A percentile compares a stretch with the other conserved stretches of the same genome.
phyloP scores from a whole-genome alignment of 2,797 vertebrate species.

The Columba guinea region DNA sequence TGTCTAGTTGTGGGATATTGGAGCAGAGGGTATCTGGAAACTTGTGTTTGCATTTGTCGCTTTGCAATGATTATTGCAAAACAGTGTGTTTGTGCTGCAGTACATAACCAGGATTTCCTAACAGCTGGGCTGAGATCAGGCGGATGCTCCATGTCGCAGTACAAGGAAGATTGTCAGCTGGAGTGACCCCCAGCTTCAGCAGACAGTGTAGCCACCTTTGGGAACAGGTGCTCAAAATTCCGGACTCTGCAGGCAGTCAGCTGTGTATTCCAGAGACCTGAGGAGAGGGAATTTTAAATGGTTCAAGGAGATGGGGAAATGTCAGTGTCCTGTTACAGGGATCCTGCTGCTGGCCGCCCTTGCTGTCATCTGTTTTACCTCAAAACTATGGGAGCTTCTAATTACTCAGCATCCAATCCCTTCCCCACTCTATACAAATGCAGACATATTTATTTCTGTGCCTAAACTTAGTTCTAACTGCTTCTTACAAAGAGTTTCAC shows the following conservation, averaged over 20 bases:
- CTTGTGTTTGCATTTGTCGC: conserved; percentile 4
- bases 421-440: neutral
- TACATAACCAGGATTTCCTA: neutral
- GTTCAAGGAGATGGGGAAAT: neutral
- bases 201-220: neutral
- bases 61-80: conserved; percentile 17
- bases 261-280: neutral
- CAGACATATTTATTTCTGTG: neutral
- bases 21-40: neutral
- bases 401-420: neutral
- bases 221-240: neutral
- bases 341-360: neutral
- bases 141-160: rapidly evolving
- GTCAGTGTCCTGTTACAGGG: neutral
- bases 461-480: neutral
- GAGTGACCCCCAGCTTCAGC: neutral
- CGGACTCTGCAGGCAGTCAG: neutral
- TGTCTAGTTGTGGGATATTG: neutral
- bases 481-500: neutral
- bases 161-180: neutral
- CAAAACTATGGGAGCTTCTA: neutral
- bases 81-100: neutral
- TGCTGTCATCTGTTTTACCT: neutral
- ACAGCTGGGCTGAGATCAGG: neutral
- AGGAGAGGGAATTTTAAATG: neutral